Conservation (phyloP, 1,140 invertebrate genomes). For the Telenomus remus region DNA sequence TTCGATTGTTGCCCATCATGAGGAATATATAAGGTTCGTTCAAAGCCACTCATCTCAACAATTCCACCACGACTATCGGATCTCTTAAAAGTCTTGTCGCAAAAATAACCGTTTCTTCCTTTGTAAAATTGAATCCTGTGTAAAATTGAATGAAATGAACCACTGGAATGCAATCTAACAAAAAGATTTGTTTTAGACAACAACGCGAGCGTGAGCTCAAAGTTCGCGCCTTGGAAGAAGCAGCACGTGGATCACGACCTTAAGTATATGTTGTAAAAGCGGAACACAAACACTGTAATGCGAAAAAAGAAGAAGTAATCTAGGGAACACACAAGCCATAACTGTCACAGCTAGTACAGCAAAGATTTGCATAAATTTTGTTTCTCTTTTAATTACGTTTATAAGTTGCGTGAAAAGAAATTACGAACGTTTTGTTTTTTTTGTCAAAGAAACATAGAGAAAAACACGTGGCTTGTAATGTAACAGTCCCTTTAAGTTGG, state of each 20-base stretch:
- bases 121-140: too few relatives aligned
- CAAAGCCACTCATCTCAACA: background rate
- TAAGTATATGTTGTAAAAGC: slow-evolving; percentile 66
- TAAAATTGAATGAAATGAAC: too few relatives aligned
- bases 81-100: too few relatives aligned
- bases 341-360: slow-evolving; percentile 60
- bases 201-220: slow-evolving; percentile 89
- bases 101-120: too few relatives aligned
- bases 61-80: background rate
- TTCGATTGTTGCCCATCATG: slow-evolving; percentile 82
- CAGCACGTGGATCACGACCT: slow-evolving; percentile 84
- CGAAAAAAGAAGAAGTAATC: slow-evolving; percentile 39
- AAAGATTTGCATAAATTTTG: slow-evolving; percentile 58
- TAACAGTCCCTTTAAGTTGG: too few relatives aligned
- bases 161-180: background rate
- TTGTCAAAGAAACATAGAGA: background rate
- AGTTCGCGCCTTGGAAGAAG: slow-evolving; percentile 89
- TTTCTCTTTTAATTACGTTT: slow-evolving; percentile 49
- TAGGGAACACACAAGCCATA: slow-evolving; percentile 40
- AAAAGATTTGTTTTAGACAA: slow-evolving; percentile 77
- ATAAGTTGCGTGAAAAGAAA: slow-evolving; percentile 10
- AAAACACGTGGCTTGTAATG: too few relatives aligned
- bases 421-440: background rate
- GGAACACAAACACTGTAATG: too few relatives aligned
- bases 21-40: slow-evolving; percentile 86